Conservation (phyloP, 2,113 vertebrate species). For the Caranx melampygus region DNA sequence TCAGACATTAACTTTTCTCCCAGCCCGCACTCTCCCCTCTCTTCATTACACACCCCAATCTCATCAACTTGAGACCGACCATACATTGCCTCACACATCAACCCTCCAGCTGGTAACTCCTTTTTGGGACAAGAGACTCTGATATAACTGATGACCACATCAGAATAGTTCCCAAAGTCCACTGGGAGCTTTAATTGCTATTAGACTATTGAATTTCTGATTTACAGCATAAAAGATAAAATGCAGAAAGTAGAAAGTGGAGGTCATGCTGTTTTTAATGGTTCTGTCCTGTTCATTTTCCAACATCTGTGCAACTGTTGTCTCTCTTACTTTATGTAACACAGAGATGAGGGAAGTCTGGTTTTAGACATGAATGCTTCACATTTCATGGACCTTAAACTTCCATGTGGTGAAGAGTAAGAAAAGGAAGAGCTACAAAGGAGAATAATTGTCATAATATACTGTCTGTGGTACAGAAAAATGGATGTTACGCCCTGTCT, state of each 20-base stretch:
- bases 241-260: not conserved
- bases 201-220: not conserved
- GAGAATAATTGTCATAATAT: not conserved
- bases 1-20: not conserved
- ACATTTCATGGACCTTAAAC: slow-evolving; percentile 1
- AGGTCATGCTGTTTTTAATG: not conserved
- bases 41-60: not conserved
- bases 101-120: not conserved
- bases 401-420: slow-evolving; percentile 14
- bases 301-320: slow-evolving; percentile 14
- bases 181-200: not conserved
- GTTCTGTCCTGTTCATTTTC: not conserved
- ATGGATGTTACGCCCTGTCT: not conserved
- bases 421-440: not conserved
- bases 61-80: not conserved
- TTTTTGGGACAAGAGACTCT: not conserved
- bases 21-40: not conserved
- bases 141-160: too few species aligned
- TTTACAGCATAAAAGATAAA: not conserved
- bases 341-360: slow-evolving; percentile 1
- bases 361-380: slow-evolving; percentile 3
- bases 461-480: slow-evolving; percentile 2
- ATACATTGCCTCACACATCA: not conserved
- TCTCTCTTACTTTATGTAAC: slow-evolving; percentile 6
- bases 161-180: too few species aligned